Evolutionary conservation across 1,140 invertebrate genomes (phyloP).

Genomic region (Sitobion miscanthi): DNA sequence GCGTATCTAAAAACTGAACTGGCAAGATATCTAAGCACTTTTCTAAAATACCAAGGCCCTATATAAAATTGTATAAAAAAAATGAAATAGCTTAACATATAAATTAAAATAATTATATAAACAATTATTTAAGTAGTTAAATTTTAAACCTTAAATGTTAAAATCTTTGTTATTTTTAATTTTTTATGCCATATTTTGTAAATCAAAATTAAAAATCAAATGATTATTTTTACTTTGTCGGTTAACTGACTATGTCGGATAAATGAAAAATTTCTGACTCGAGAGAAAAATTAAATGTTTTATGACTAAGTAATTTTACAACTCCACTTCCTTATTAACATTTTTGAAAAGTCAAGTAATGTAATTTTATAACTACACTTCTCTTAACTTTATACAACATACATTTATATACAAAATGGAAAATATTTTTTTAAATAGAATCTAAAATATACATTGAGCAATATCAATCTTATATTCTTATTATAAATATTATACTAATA

Average conservation of each 20-base stretch:
- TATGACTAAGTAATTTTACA: too few relatives aligned
- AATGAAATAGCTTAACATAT: too few relatives aligned
- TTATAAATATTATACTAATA: neutral
- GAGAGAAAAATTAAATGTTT: neutral
- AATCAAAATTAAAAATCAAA: neutral
- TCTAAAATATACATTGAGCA: neutral
- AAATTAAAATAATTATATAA: neutral
- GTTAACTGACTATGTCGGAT: neutral
- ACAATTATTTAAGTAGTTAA: neutral
- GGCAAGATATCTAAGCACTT: neutral
- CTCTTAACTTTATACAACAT: too few relatives aligned
- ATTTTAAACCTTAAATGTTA: neutral
- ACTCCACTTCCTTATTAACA: too few relatives aligned
- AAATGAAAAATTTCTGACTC: neutral
- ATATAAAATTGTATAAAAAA: neutral
- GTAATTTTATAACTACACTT: too few relatives aligned
- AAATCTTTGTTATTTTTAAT: neutral
- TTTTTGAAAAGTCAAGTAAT: too few relatives aligned
- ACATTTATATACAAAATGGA: too few relatives aligned
- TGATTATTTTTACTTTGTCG: neutral
- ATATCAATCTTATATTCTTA: neutral
- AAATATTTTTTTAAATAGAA: neutral
- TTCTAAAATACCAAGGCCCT: slow-evolving; percentile 40
- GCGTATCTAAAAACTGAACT: neutral
- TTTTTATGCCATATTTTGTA: neutral